Evolutionary conservation across 2,888 invertebrate genomes (phyloP), one percentile per base, ranked within the genome.

Genomic region (Tineola bisselliella): DNA sequence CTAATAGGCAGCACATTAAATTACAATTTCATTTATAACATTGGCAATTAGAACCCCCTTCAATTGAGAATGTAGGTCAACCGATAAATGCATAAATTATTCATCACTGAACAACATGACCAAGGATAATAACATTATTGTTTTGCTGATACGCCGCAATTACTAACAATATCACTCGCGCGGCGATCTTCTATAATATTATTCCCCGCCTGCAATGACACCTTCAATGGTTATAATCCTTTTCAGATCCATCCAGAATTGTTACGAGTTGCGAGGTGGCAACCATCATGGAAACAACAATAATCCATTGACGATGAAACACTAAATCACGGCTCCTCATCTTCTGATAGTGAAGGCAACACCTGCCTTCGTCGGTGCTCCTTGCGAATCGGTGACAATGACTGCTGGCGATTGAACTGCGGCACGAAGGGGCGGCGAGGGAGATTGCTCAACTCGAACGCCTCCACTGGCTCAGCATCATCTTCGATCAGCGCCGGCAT

Each of bases 321-420:
- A 54, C 25, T 17, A 54, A 71, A 73, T 87, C 86, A 87, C 69
- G 86, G 86, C 73, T 87, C 86, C 68, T 87, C 86, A 25, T 87
- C 86, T 62, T 87, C 86, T 3, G 86, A 87, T 10, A 87, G 73
- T 12, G 86, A 86, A 0, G 86, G 86, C 64, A 87, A 76, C 8
- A 78, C 84, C 25, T 80, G 79, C 17, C 84, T 79, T 59, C 79
- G 75, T 65, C 83, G 71, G 64, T 75, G 77, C 71, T 82, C 78
- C 8, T 81, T 73, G 8, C 83, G 72, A 63, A 78, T 83, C 5
- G 86, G 83, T 0, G 84, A 84, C 62, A 81, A 69, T 1, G 84
- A 83, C 68, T 83, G 83, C 75, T 84, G 86, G n/a, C 86, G 70
- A 44, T 81, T 71, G 11, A 73, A 75, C 62, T 72, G 59, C 62